Base-by-base conservation (phyloP, 2,888 invertebrate genomes). In the Microplitis manilae region DNA sequence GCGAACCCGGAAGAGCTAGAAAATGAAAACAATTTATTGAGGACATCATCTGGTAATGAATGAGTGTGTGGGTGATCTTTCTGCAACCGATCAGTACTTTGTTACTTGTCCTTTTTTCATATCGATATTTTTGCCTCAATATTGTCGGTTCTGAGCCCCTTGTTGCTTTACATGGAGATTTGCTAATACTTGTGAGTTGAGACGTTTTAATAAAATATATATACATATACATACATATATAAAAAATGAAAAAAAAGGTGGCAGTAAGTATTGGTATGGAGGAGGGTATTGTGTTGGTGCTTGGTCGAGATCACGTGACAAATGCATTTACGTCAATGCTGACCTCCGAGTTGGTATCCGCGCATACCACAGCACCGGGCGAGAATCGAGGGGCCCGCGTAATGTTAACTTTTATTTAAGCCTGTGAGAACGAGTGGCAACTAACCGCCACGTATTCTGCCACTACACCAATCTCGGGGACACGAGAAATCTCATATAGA, bases 301-400 rank as follows among this genome's bases (percentile, higher is more conserved):
- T 65, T 79, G 50, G 86, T 87, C 69, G 77, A 82, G 88, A 89
- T 92, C 93, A 93, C 93, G 93, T 93, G 93, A 92, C 90, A 84
- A 85, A 86, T 87, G 90, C 90, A 93, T 93, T 93, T 93, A 93
- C 93, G 93, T 93, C 93, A 93, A 93, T 93, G 90, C 91, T 93
- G 93, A 93, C 93, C 93, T 93, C 93, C 93, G 91, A 90, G 87
- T 89, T 89, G 88, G 87, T 86, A 90, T 90, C 88, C 90, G 90
- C 91, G 90, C 92, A 91, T 85, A 85, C 84, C 85, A 80, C 72
- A 70, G 77, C 74, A 77, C 75, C 50, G 40, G 71, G 30, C 73
- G 73, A 72, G 74, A 64, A 72, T 72, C 77, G 61, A 8, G 71
- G 73, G 30, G 60, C 67, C 75, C 62, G 68, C 73, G n/a, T 67